These are phyloP conservation scores for Grammomys surdaster DNA, from an alignment of 2,113 vertebrate species.

Conservation along the genomic window DNA sequence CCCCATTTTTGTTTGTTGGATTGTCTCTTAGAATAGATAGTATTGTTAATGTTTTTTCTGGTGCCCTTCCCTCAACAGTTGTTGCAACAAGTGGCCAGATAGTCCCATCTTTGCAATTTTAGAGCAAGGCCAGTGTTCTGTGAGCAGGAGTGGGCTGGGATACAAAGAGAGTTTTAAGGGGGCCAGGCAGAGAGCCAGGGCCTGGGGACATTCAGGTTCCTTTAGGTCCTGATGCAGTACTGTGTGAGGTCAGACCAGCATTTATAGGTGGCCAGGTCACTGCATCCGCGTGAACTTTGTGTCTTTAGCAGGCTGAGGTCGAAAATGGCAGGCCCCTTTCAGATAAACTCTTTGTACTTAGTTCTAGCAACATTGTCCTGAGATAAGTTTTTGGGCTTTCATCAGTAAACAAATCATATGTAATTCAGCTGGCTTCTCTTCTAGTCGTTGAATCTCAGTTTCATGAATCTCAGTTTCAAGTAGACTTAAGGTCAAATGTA, in stretches of 20 bases:
- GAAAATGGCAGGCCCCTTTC: conserved; percentile 49
- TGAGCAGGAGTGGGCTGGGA: not conserved
- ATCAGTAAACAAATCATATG: conserved; percentile 64
- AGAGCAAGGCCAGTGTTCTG: not conserved
- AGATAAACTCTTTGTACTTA: conserved; percentile 43
- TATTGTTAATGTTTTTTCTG: not conserved
- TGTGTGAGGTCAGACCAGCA: not conserved
- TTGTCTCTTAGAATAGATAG: conserved; percentile 32
- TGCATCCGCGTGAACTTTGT: not conserved
- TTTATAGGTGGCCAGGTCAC: not conserved
- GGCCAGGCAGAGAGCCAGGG: not conserved
- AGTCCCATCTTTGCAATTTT: conserved; percentile 32
- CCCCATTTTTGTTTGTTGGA: conserved; percentile 20
- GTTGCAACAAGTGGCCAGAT: not conserved
- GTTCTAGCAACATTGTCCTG: conserved; percentile 63
- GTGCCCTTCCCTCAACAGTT: not conserved
- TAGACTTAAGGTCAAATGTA: conserved; percentile 33
- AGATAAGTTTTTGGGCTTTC: conserved; percentile 71
- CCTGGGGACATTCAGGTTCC: not conserved
- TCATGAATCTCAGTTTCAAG: conserved; percentile 49
- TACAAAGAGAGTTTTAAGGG: not conserved
- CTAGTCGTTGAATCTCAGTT: conserved; percentile 56
- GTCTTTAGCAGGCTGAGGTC: conserved; percentile 12
- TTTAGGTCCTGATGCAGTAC: not conserved
- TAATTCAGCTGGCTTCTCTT: conserved; percentile 38